Base-by-base conservation (phyloP, 2,888 invertebrate genomes). In the Campopleginae sp. region DNA sequence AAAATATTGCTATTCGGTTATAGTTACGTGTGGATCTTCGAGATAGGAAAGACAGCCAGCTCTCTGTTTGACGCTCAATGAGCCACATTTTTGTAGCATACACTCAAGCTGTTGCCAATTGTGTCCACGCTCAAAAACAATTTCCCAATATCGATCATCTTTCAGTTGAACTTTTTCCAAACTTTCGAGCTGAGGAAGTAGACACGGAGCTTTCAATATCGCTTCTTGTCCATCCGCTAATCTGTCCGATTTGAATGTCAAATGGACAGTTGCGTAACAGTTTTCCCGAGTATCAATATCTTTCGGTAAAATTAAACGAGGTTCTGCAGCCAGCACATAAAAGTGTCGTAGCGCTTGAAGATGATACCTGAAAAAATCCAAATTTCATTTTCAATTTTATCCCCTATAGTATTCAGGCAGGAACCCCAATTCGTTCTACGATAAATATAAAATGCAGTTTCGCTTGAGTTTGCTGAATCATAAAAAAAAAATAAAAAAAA, bases 331-430 rank as follows among this genome's bases (percentile, higher is more conserved):
- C 87, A 99, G 93, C 0, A 99, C 98, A 94, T 99, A 99, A 31
- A 99, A 95, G 94, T 99, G 99, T 1, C 99, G 95, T 91, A 99
- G 97, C 0, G 99, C 99, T 95, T 99, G 99, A 80, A 99, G 95
- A 93, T 99, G 99, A 93, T 99, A 99, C 88, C 98, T 98, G 91
- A 14, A 94, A 51, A 51, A 75, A 38, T 12, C 0, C 38, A 70
- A 51, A 33, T 27, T 63, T n/a, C 5, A 19, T 19, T 10, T 1
- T 1, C 2, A 27, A 5, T 27, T 27, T 27, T 10, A 23, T 58
- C 27, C 2, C 27, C 1, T 58, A 4, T 10, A 23, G 4, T 0
- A 5, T 3, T 54, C 10, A 7, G 6, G 1, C 1, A 51, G 51
- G 0, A 4, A n/a, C 8, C n/a, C 8, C n/a, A 51, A 51, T 19